These are phyloP conservation scores for Gorilla gorilla DNA, from an alignment of 2,113 vertebrate genomes.

Conservation along the genomic window DNA sequence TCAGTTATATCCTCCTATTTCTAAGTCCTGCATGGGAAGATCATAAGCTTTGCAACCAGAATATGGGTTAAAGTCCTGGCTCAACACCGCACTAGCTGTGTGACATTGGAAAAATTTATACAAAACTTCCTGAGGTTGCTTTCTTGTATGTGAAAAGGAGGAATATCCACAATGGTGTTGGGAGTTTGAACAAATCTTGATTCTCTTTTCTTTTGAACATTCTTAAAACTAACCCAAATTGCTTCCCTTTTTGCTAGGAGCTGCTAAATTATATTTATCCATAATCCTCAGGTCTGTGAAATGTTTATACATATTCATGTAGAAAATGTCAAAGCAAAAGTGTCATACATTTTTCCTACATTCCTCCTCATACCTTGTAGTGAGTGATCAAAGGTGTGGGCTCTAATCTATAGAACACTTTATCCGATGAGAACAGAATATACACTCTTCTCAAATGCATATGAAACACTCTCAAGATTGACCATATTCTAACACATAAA, in stretches of 20 bases:
- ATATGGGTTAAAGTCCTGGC: not conserved
- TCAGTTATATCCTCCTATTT: not conserved
- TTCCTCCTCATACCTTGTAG: not conserved
- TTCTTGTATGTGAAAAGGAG: not conserved
- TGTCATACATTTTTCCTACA: not conserved
- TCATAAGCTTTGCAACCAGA: not conserved
- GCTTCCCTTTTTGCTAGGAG: not conserved
- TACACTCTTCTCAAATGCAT: not conserved
- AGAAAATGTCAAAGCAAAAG: constrained; percentile 19
- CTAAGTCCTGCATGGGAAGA: not conserved
- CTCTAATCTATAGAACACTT: not conserved
- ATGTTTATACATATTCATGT: not conserved
- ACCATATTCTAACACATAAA: not conserved
- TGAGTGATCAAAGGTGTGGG: not conserved
- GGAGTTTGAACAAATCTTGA: not conserved
- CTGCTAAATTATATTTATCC: not conserved
- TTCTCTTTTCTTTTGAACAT: not conserved
- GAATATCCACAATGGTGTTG: not conserved
- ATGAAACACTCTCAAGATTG: not conserved
- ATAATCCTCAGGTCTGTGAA: not conserved
- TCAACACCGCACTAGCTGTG: not conserved
- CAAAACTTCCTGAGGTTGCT: not conserved
- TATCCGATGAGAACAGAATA: not conserved
- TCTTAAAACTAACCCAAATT: not conserved
- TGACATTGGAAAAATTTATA: not conserved